Evolutionary conservation across 2,797 vertebrate genomes (phyloP).

Genomic region (Melanotaenia nigrans): DNA sequence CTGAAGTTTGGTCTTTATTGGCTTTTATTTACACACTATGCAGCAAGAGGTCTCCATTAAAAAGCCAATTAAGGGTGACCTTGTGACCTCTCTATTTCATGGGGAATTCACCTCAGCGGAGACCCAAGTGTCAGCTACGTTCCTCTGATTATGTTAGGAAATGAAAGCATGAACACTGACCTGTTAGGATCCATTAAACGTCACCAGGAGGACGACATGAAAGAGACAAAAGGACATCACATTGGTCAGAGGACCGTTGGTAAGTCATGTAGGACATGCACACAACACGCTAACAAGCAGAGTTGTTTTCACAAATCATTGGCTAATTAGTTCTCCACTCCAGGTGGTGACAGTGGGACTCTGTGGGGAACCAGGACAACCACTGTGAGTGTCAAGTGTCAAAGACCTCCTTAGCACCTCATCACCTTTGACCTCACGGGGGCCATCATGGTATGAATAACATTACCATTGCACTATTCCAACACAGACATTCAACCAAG

Average conservation of each 20-base stretch:
- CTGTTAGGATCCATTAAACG: constrained; percentile 41
- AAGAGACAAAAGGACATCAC: constrained; percentile 43
- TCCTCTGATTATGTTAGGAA: not conserved
- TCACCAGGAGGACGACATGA: constrained; percentile 39
- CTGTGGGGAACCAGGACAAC: constrained; percentile 54
- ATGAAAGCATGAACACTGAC: constrained; percentile 44
- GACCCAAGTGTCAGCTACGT: not conserved
- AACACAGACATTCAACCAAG: constrained; percentile 5
- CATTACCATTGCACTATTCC: constrained; percentile 41
- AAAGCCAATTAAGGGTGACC: constrained; percentile 17
- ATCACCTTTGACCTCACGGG: constrained; percentile 69
- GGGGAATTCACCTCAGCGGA: constrained; percentile 6
- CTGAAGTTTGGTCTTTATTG: constrained; percentile 23
- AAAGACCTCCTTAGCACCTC: constrained; percentile 76
- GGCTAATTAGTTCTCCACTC: constrained; percentile 72
- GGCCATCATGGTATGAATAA: constrained; percentile 58
- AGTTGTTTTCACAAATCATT: constrained; percentile 73
- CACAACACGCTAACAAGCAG: constrained; percentile 25
- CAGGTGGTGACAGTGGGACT: constrained; percentile 79
- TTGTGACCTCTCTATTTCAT: not conserved
- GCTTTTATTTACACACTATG: constrained; percentile 5
- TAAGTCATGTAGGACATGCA: constrained; percentile 6
- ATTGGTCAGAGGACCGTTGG: constrained; percentile 24
- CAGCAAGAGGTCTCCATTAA: constrained; percentile 22
- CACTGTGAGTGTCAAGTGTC: constrained; percentile 72